These are phyloP conservation scores for Triops longicaudatus DNA, from an alignment of 1,140 invertebrate species.

Conservation along the genomic window DNA sequence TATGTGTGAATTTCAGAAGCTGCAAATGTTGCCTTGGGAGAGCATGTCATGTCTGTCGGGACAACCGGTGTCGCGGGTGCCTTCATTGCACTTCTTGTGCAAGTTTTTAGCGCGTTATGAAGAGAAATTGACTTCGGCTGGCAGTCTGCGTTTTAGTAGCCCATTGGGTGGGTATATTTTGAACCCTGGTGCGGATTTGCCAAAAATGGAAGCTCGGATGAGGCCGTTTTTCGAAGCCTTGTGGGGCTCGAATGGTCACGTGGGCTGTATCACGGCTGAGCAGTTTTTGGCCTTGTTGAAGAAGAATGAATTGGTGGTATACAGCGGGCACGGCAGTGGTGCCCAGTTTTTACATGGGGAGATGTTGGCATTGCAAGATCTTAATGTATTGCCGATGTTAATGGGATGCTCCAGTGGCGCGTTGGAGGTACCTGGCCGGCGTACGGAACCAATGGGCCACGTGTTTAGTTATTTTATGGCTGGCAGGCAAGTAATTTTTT, in stretches of 20 bases:
- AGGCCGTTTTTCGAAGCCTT: background rate
- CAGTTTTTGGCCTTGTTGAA: background rate
- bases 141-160: background rate
- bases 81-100: background rate
- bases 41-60: background rate
- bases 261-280: background rate
- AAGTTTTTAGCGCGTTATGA: background rate
- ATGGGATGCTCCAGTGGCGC: background rate
- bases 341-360: background rate
- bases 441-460: background rate
- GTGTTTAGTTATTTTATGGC: background rate
- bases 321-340: background rate
- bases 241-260: background rate
- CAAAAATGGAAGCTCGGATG: background rate
- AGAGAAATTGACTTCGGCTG: background rate
- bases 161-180: background rate
- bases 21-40: background rate
- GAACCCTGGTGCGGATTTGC: background rate
- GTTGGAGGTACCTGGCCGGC: background rate
- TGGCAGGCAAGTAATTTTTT: background rate
- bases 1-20: background rate
- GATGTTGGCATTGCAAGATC: background rate
- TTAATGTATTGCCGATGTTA: background rate
- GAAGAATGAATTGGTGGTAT: background rate
- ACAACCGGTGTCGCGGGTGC: background rate